Evolutionary conservation across 2,888 invertebrate genomes (phyloP), one percentile per base, ranked within the genome.

Genomic region (Drosophila mayaguana): DNA sequence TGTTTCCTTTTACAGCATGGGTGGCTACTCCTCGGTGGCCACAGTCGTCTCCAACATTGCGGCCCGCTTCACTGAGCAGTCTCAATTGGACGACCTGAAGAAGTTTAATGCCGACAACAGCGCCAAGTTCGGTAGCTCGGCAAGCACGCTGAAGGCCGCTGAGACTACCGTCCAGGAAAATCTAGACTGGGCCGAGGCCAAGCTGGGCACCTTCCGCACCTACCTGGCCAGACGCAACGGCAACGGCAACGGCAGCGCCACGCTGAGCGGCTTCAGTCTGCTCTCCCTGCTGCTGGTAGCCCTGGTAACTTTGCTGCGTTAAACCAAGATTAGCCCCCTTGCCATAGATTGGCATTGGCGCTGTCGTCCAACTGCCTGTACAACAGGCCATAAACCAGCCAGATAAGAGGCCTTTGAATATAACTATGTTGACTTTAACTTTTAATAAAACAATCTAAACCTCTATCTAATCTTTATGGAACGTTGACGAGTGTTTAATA

Each of bases 1-100:
- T 34, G 2, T 32, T n/a, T 34, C 16, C 6, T 1, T 5, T 2
- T 56, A 8, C 57, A 92, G 92, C 7, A 80, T 92, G 89, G 92
- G 92, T 9, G 72, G 87, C 14, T 86, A 91, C 48, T 74, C 91
- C 3, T 36, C 85, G 1, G 92, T 92, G 11, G 92, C 91, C 9
- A 77, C 86, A 2, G 85, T 91, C 3, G 89, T 93, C 63, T 90
- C 92, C 22, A 86, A 82, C 54, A 87, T 93, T 62, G 91, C 92
- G 6, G 65, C 88, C 0, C 90, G 91, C 28, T 93, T 93, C 61
- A 92, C 93, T 3, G 89, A 88, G 11, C 14, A 80, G 1, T 71
- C 71, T 16, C 91, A 93, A 65, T 34, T 82, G n/a, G 55, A 78
- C 0, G 75, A 85, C 3, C 74, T 93, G 28, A 54, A 81, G 14